phyloP scores from a whole-genome alignment of 2,113 vertebrate genomes.

The Pitta sordida region DNA sequence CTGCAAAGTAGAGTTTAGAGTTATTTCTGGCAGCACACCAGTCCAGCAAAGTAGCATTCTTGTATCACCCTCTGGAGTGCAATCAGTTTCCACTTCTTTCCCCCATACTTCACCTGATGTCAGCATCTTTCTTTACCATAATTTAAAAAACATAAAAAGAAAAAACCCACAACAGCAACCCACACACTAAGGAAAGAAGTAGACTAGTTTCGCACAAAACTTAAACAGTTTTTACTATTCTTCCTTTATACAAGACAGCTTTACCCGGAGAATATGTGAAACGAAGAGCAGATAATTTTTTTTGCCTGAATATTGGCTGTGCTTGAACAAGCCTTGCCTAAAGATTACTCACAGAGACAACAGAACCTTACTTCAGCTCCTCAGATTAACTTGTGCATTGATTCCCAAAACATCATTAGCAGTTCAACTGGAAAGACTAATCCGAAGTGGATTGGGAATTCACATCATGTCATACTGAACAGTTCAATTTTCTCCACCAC shows the following conservation, averaged over 20 bases:
- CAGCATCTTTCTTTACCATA: background rate
- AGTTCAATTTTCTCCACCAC: background rate
- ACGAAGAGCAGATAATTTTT: background rate
- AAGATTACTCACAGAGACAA: background rate
- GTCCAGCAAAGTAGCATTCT: background rate
- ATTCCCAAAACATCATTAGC: background rate
- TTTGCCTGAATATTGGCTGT: background rate
- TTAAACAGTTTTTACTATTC: background rate
- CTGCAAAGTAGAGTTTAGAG: background rate
- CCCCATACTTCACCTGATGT: background rate
- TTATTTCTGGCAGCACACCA: slow-evolving; percentile 4
- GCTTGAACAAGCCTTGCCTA: background rate
- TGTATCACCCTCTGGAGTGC: background rate
- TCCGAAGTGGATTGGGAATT: background rate
- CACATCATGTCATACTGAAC: background rate
- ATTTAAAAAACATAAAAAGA: background rate
- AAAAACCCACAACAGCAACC: background rate
- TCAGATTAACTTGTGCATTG: background rate
- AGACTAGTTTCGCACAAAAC: background rate
- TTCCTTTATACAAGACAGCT: background rate
- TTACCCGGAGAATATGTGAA: background rate
- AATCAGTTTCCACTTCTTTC: background rate
- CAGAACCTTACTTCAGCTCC: background rate
- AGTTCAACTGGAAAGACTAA: background rate
- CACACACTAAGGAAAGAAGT: background rate